phyloP scores from a whole-genome alignment of 2,113 vertebrate genomes.

The Phalacrocorax brasilianus region DNA sequence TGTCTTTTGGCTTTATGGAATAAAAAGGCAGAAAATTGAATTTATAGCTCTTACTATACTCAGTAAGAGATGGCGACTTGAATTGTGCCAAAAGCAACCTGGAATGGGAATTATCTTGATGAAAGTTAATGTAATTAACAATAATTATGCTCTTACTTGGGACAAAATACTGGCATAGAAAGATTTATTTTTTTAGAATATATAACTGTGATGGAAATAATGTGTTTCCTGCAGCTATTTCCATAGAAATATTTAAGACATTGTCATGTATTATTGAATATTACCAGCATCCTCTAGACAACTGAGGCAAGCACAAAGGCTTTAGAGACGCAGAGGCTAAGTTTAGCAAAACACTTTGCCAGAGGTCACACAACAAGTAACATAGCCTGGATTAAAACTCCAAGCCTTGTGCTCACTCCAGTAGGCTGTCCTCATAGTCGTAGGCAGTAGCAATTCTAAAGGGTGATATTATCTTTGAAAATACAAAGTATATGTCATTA shows the following conservation, averaged over 20 bases:
- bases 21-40: constrained; percentile 24
- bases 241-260: not conserved
- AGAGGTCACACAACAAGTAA: not conserved
- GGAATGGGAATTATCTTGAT: not conserved
- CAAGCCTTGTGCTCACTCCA: not conserved
- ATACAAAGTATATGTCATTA: not conserved
- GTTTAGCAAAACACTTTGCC: not conserved
- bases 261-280: not conserved
- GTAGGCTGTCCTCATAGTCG: not conserved
- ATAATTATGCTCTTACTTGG: not conserved
- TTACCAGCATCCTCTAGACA: not conserved
- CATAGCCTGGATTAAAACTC: not conserved
- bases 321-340: not conserved
- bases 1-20: constrained; percentile 4
- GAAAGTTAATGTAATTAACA: not conserved
- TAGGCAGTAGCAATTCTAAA: not conserved
- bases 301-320: not conserved
- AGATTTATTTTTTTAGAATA: not conserved
- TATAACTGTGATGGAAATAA: not conserved
- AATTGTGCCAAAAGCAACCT: not conserved
- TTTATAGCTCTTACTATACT: not conserved
- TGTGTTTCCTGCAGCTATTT: not conserved
- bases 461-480: not conserved
- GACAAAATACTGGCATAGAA: not conserved
- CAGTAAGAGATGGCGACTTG: not conserved